Evolutionary conservation across 2,888 invertebrate genomes (phyloP), one percentile per base, ranked within the genome.

Genomic region (Heteropelma amictum): DNA sequence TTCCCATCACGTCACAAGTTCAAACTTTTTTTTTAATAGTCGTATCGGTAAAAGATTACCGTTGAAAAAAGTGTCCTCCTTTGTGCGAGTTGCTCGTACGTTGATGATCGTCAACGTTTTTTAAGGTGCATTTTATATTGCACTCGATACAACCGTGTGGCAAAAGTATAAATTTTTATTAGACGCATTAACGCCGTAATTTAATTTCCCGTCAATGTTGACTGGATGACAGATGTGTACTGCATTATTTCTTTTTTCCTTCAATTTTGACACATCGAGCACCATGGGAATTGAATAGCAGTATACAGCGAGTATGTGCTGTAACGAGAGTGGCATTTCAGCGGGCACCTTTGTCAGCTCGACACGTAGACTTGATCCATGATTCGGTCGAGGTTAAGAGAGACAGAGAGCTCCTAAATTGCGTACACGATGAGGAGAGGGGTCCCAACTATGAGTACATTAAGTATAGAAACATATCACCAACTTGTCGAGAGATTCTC

Each of bases 251-350:
- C 54, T 33, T 53, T 33, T 65, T 33, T 21, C 10, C 14, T 65
- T 42, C 5, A 53, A 7, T n/a, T 38, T 6, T 30, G 28, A 12
- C 12, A 23, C 6, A 26, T 33, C 21, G 33, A n/a, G 38, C n/a
- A n/a, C 10, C 49, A 33, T 58, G 10, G 21, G 38, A 49, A 54
- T 65, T 7, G 51, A 38, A 21, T 64, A 38, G 7, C 38, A 8
- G 26, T 51, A 63, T 19, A 38, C 19, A 17, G 28, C 26, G 28
- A 19, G 17, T 47, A 38, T 35, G 7, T 40, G 47, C 40, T 53
- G 33, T 64, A 69, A 68, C 68, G 49, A 73, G 61, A 58, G 40
- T 73, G 42, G 45, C 35, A n/a, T 40, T 73, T 21, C 49, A 69
- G 23, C 42, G 38, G 33, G 54, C 47, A 28, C 49, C 28, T 38